A percentile compares a stretch with the other conserved stretches of the same genome.
Evolutionary conservation across 2,113 vertebrate species (phyloP).

Genomic region (Eurystomus gularis): DNA sequence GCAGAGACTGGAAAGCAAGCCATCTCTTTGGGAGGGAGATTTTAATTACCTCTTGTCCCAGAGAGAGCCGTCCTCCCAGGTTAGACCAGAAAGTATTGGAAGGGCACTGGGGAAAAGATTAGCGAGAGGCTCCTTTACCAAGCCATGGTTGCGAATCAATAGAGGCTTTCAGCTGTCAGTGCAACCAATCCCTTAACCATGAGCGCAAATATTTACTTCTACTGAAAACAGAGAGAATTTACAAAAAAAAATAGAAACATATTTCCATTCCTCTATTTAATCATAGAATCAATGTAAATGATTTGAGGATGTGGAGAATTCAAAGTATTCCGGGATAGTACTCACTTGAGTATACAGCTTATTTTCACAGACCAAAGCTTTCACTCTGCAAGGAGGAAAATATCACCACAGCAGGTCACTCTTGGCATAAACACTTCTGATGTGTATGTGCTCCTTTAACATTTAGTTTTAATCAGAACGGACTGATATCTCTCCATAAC

Average conservation of each 20-base stretch:
- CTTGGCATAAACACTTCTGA: neutral
- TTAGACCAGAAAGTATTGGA: neutral
- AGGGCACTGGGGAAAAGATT: constrained; percentile 1
- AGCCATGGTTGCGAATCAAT: constrained; percentile 6
- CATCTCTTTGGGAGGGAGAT: neutral
- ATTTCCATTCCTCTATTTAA: constrained; percentile 55
- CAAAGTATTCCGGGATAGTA: neutral
- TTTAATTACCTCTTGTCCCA: constrained; percentile 15
- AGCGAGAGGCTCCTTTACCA: constrained; percentile 1
- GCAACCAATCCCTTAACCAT: constrained; percentile 35
- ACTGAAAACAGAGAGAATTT: constrained; percentile 30
- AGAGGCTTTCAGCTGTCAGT: constrained; percentile 46
- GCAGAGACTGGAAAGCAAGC: neutral
- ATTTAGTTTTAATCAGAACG: constrained; percentile 36
- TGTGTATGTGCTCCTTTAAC: neutral
- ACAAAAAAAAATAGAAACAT: constrained; percentile 26
- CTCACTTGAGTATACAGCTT: constrained; percentile 9
- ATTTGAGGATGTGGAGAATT: constrained; percentile 35
- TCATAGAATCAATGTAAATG: constrained; percentile 46
- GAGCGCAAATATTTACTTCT: constrained; percentile 41
- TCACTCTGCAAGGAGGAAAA: neutral
- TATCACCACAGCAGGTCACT: neutral
- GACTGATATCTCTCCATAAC: neutral
- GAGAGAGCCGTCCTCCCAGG: constrained; percentile 18
- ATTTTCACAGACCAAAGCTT: constrained; percentile 40